These are phyloP conservation scores for Dromas ardeola DNA, from an alignment of 2,113 vertebrate species.

Conservation along the genomic window DNA sequence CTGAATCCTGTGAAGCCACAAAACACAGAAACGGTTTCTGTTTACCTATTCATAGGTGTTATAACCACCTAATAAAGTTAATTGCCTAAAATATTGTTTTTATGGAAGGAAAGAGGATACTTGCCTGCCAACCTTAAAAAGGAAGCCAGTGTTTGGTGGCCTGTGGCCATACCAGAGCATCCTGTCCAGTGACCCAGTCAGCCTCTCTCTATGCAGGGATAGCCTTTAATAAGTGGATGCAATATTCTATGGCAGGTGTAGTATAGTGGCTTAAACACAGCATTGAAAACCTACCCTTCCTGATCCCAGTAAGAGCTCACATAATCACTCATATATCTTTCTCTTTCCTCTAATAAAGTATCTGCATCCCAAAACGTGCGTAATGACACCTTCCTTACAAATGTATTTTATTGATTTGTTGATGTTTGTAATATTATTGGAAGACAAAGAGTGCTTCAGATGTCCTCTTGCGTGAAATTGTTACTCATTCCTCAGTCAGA, in stretches of 20 bases:
- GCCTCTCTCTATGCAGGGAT: background rate
- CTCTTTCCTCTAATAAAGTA: background rate
- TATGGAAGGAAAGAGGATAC: background rate
- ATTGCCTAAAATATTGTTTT: slow-evolving; percentile 1
- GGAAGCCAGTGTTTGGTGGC: background rate
- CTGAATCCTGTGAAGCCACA: background rate
- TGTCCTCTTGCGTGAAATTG: background rate
- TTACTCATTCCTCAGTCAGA: background rate
- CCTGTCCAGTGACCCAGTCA: background rate
- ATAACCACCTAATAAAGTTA: slow-evolving; percentile 4
- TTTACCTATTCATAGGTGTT: background rate
- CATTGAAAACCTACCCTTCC: background rate
- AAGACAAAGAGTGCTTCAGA: background rate
- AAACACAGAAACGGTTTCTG: background rate
- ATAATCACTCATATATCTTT: background rate
- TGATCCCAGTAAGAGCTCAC: background rate
- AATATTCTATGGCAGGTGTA: background rate
- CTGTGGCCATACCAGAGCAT: background rate
- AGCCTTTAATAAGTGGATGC: background rate
- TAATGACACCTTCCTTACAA: background rate
- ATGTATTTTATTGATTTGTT: background rate
- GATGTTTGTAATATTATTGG: background rate
- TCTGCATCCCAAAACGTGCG: background rate
- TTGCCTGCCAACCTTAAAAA: background rate
- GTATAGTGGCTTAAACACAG: background rate